Evolutionary conservation across 1,140 invertebrate species (phyloP).

Genomic region (Cryptotermes secundus): DNA sequence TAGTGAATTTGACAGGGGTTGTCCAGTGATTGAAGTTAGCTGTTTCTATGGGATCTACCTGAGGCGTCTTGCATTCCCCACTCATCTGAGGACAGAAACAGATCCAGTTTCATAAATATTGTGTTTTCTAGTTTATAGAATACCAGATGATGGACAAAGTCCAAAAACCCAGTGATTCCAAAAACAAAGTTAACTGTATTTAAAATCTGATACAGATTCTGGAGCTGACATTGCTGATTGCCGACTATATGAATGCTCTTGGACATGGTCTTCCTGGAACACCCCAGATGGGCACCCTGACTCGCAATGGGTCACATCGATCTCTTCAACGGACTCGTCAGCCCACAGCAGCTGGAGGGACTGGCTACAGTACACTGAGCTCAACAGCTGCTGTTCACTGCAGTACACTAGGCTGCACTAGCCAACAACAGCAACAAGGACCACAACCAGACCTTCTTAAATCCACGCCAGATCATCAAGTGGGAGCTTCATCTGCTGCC

Average conservation of each 20-base stretch:
- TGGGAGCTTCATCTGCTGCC: not conserved
- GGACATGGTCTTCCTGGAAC: slow-evolving; percentile 72
- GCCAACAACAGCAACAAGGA: slow-evolving; percentile 37
- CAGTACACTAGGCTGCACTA: slow-evolving; percentile 44
- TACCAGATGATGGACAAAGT: too few species aligned
- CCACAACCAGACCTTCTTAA: slow-evolving; percentile 78
- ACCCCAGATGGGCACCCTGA: slow-evolving; percentile 77
- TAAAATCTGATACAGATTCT: slow-evolving; percentile 62
- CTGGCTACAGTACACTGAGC: slow-evolving; percentile 43
- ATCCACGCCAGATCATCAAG: slow-evolving; percentile 77
- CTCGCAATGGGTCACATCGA: slow-evolving; percentile 70
- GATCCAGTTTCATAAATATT: too few species aligned
- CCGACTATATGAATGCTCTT: slow-evolving; percentile 93
- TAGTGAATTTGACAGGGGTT: too few species aligned
- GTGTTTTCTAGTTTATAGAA: too few species aligned
- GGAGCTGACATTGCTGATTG: slow-evolving; percentile 88
- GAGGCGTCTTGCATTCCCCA: too few species aligned
- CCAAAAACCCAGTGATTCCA: too few species aligned
- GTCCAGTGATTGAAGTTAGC: too few species aligned
- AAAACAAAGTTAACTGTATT: too few species aligned
- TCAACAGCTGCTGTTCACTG: slow-evolving; percentile 46
- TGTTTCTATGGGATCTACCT: too few species aligned
- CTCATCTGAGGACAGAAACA: too few species aligned
- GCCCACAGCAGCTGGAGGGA: slow-evolving; percentile 46
- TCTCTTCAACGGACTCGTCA: slow-evolving; percentile 45